Evolutionary conservation across 2,113 vertebrate species (phyloP).

Genomic region (Cranoglanis bouderius): DNA sequence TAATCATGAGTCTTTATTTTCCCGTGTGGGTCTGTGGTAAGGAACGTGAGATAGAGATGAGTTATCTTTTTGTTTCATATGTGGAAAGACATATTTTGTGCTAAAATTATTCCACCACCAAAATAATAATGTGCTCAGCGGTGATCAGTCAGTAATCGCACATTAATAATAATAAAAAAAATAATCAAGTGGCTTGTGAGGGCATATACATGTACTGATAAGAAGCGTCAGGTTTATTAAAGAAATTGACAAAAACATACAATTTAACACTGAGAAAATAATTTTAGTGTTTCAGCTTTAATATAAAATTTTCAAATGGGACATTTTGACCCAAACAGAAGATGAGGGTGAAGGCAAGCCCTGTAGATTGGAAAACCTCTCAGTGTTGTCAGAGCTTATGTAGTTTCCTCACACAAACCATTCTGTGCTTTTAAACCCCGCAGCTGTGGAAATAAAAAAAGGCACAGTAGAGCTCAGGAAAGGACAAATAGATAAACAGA

Average conservation of each 20-base stretch:
- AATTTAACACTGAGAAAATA: background rate
- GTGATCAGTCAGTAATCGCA: background rate
- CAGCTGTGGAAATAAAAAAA: slow-evolving; percentile 68
- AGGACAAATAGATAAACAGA: background rate
- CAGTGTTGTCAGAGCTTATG: background rate
- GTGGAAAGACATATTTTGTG: background rate
- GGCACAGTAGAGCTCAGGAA: background rate
- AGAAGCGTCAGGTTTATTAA: background rate
- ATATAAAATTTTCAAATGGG: background rate
- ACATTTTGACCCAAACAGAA: background rate
- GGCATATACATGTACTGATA: background rate
- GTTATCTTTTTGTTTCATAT: background rate
- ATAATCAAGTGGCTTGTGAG: background rate
- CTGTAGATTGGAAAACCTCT: background rate
- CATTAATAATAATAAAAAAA: background rate
- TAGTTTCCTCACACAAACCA: slow-evolving; percentile 77
- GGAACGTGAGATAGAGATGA: background rate
- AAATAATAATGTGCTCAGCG: background rate
- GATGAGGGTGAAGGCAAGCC: background rate
- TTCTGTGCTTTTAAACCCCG: slow-evolving; percentile 82
- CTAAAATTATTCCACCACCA: background rate
- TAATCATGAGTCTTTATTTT: background rate
- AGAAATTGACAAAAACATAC: background rate
- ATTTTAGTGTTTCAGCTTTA: background rate
- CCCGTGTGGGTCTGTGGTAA: background rate